A percentile compares a stretch with the other conserved stretches of the same genome.
Evolutionary conservation across 2,888 invertebrate species (phyloP).

Genomic region (Biston betularia): DNA sequence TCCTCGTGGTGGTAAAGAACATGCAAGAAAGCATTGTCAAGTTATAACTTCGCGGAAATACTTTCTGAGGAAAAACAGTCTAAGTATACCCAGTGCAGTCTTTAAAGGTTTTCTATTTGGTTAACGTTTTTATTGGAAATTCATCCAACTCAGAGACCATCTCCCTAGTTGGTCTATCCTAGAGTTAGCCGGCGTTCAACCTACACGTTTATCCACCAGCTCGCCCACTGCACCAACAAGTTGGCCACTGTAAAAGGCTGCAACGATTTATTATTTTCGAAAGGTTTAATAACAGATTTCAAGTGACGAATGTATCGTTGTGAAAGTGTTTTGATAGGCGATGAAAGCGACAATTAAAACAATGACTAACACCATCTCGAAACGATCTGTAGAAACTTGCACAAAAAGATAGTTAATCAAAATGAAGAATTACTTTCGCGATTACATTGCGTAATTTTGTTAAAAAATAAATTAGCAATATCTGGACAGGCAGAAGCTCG

Average conservation of each 20-base stretch:
- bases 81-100: too few relatives aligned
- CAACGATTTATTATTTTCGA: constrained; percentile 26
- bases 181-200: too few relatives aligned
- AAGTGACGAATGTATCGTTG: constrained; percentile 21
- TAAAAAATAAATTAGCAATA: constrained; percentile 12
- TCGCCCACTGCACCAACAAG: not conserved
- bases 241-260: constrained; percentile 4
- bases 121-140: too few relatives aligned
- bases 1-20: too few relatives aligned
- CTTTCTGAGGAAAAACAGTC: too few relatives aligned
- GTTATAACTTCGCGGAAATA: too few relatives aligned
- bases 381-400: constrained; percentile 16
- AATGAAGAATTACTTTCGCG: constrained; percentile 18
- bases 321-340: constrained; percentile 49
- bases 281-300: constrained; percentile 35
- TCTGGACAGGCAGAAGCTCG: too few relatives aligned
- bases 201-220: too few relatives aligned
- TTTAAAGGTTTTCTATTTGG: too few relatives aligned
- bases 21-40: too few relatives aligned
- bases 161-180: too few relatives aligned
- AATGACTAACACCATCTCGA: constrained; percentile 24
- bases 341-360: constrained; percentile 38
- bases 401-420: constrained; percentile 27
- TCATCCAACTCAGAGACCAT: too few relatives aligned
- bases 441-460: constrained; percentile 25